phyloP scores from a whole-genome alignment of 64 coral and sea anemone genomes.

The Actinia tenebrosa region DNA sequence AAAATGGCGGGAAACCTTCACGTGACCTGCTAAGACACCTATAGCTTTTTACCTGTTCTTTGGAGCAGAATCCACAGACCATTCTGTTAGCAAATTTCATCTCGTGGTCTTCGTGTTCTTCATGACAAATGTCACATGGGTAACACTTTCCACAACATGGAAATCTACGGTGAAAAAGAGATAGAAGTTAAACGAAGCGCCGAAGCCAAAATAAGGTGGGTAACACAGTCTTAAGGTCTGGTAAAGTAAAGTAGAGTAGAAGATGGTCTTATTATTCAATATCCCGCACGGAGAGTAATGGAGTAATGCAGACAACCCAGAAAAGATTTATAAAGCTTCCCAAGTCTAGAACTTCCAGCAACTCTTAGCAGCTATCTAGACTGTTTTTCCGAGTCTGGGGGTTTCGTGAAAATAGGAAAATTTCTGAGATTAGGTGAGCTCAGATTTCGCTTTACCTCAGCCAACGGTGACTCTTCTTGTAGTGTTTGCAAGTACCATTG shows the following conservation, averaged over 20 bases:
- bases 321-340: too few species aligned
- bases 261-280: too few species aligned
- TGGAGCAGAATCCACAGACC: constrained; percentile 92
- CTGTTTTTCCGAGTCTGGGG: background rate
- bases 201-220: too few species aligned
- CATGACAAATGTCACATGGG: constrained; percentile 87
- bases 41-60: constrained; percentile 67
- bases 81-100: constrained; percentile 88
- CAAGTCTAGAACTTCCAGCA: too few species aligned
- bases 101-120: constrained; percentile 73
- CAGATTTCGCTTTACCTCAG: constrained; percentile 45
- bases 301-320: too few species aligned
- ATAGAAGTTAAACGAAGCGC: background rate
- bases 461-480: constrained; percentile 97
- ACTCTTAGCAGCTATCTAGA: too few species aligned
- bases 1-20: background rate
- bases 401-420: too few species aligned
- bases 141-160: constrained; percentile 97
- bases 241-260: too few species aligned
- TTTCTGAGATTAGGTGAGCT: background rate
- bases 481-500: constrained; percentile 92
- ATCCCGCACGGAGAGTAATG: too few species aligned
- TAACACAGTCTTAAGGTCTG: too few species aligned
- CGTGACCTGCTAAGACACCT: background rate
- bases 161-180: constrained; percentile 38